Evolutionary conservation across 2,113 vertebrate species (phyloP).

Genomic region (Barnardius zonarius): DNA sequence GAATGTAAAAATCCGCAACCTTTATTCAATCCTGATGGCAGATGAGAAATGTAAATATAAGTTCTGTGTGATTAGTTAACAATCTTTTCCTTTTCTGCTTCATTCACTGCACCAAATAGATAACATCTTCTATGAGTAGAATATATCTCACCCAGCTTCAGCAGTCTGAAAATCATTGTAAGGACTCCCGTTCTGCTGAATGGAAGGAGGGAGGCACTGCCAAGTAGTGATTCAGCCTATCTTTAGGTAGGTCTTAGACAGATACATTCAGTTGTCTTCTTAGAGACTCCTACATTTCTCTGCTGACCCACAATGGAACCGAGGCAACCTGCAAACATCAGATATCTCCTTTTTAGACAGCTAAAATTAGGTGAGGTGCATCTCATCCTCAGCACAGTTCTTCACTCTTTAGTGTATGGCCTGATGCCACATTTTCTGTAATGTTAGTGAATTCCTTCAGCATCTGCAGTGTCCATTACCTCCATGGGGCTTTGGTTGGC

Average conservation of each 20-base stretch:
- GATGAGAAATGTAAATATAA: not conserved
- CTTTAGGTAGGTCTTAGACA: not conserved
- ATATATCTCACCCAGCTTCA: not conserved
- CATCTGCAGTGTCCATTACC: not conserved
- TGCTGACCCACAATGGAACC: not conserved
- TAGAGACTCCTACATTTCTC: not conserved
- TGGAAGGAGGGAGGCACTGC: not conserved
- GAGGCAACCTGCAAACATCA: not conserved
- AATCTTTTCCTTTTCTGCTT: not conserved
- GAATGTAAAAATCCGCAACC: not conserved
- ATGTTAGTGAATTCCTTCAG: not conserved
- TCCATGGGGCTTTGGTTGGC: not conserved
- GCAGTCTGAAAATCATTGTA: not conserved
- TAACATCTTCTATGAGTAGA: not conserved
- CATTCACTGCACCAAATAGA: not conserved
- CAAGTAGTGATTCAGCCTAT: not conserved
- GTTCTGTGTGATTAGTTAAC: not conserved
- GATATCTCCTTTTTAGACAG: not conserved
- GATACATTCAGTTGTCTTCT: not conserved
- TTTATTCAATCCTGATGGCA: not conserved
- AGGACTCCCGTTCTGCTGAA: not conserved
- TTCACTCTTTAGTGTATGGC: not conserved
- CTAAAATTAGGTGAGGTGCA: not conserved
- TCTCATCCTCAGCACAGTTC: not conserved
- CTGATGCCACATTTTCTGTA: not conserved